Base-by-base conservation (phyloP, 2,888 invertebrate genomes). In the Drosophila meridionalis region DNA sequence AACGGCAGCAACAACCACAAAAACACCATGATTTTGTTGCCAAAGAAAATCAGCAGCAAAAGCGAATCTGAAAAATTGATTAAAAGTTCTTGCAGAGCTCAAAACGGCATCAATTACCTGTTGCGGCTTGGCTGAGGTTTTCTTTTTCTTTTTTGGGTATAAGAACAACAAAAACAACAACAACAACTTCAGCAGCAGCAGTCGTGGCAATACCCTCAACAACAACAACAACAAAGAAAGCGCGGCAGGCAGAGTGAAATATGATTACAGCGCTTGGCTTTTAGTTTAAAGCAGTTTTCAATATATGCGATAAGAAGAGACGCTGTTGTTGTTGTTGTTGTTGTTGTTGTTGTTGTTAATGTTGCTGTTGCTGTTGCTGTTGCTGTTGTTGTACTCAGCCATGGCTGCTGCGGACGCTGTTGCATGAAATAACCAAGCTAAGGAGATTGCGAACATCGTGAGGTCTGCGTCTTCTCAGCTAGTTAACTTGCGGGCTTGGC, bases 191-290 rank as follows among this genome's bases (percentile, higher is more conserved):
- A 67, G 26, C 67, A 36, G 8, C 42, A 55, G 14, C 65, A 69
- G 14, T 30, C 48, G 48, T 48, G 48, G 48, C 48, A 48, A 48
- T 48, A 32, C 30, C 48, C 48, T 9, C 45, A 52, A 7, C 34
- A 58, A 28, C 74, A 60, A 43, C 40, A 64, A 52, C 64, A 58
- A 34, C 30, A 43, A 56, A 52, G 50, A 60, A 40, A 66, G 50
- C 40, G 61, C 48, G 60, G 64, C 70, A 65, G 68, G 64, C 69
- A 78, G 75, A 84, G 78, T 82, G 76, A 85, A 82, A 82, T 85
- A 85, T 82, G 86, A 85, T 82, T 85, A 82, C 86, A 85, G 73
- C 80, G 86, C 86, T 82, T 85, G 76, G 86, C 83, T 79, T 73
- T 82, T 76, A 82, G 86, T 82, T 79, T 73, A 52, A 69, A 85